phyloP scores from a whole-genome alignment of 2,113 vertebrate species.

The Hypocryptadius cinnamomeus region DNA sequence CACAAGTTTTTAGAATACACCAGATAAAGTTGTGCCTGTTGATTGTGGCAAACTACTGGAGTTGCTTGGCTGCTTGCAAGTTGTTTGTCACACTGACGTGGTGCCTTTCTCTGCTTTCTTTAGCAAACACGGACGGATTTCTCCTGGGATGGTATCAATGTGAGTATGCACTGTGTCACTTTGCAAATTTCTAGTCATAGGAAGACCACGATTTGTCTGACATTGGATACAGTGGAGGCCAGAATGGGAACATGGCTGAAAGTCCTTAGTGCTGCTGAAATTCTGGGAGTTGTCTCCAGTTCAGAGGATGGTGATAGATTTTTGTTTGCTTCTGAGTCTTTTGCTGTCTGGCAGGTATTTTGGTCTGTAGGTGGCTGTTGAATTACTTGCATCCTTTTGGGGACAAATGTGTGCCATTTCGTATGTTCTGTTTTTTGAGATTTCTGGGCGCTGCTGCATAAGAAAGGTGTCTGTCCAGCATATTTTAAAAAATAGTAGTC shows the following conservation, averaged over 20 bases:
- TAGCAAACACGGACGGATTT: slow-evolving; percentile 97
- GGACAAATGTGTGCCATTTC: not conserved
- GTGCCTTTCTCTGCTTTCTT: slow-evolving; percentile 53
- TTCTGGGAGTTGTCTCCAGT: not conserved
- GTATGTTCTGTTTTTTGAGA: not conserved
- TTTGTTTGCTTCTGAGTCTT: not conserved
- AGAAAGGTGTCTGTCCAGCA: not conserved
- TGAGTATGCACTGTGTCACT: slow-evolving; percentile 69
- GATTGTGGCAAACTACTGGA: not conserved
- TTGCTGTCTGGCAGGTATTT: not conserved
- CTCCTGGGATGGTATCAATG: slow-evolving; percentile 99
- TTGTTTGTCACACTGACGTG: not conserved
- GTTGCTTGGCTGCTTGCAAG: not conserved
- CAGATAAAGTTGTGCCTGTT: not conserved
- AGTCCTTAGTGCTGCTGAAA: not conserved
- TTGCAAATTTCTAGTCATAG: not conserved
- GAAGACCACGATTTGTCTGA: not conserved
- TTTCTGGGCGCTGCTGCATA: not conserved
- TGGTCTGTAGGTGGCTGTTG: not conserved
- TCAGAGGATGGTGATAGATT: not conserved
- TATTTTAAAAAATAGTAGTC: not conserved
- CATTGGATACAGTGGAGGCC: not conserved
- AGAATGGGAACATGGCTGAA: not conserved
- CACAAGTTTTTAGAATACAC: not conserved
- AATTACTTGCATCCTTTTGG: not conserved